phyloP scores from a whole-genome alignment of 2,888 invertebrate genomes.

The Flexamia atlantica region DNA sequence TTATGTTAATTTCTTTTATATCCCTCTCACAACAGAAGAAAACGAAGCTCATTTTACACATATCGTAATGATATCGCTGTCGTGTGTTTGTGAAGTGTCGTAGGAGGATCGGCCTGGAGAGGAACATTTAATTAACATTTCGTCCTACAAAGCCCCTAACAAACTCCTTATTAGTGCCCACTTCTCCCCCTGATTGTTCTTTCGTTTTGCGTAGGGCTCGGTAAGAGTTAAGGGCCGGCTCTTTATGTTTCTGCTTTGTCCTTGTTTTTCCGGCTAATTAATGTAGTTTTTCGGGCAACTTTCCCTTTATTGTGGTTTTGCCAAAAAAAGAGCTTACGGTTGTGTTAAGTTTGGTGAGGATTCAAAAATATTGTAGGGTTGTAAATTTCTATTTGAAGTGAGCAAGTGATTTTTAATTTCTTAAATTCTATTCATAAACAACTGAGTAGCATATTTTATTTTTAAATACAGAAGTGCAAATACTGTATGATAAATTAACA shows the following conservation, averaged over 20 bases:
- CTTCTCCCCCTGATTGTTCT: conserved; percentile 35
- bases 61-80: background rate
- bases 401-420: too few relatives aligned
- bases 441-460: too few relatives aligned
- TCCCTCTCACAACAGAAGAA: too few relatives aligned
- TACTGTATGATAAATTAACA: too few relatives aligned
- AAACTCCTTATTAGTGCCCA: conserved; percentile 50
- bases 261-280: background rate
- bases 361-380: too few relatives aligned
- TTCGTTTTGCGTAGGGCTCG: background rate
- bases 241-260: conserved; percentile 17
- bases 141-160: conserved; percentile 37
- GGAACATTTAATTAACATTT: conserved; percentile 51
- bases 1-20: too few relatives aligned
- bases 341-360: too few relatives aligned
- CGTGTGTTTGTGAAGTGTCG: background rate
- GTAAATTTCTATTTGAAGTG: too few relatives aligned
- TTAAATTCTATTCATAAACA: too few relatives aligned
- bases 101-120: conserved; percentile 7
- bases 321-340: background rate
- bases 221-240: background rate
- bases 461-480: too few relatives aligned
- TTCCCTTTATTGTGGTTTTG: background rate
- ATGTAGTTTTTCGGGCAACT: background rate
- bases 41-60: too few relatives aligned